Evolutionary conservation across 2,888 invertebrate genomes (phyloP), one percentile per base, ranked within the genome.

Genomic region (Cephus pulcher): DNA sequence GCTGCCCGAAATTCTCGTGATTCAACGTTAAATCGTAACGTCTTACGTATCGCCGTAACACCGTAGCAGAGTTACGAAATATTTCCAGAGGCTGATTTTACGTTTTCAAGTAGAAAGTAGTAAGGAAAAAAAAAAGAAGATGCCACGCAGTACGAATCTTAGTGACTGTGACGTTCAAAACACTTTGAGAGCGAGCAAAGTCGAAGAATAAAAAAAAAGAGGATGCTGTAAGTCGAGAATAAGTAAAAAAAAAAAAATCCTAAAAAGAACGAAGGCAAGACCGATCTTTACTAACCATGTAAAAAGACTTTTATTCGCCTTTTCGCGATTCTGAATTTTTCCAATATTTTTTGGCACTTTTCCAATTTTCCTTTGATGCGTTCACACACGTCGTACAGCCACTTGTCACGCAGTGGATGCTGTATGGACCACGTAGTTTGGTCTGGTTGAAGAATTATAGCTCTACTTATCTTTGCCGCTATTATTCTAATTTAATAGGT

Each of bases 71-170:
- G 56, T 56, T 56, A 23, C 9, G 56, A 23, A 56, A 56, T 56
- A 56, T 56, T 56, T 56, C 2, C 56, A 56, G 56, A 56, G 56
- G 23, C 23, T 2, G 56, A 56, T 78, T 56, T 75, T 33, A 34
- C 35, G 70, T 56, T 70, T 74, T 70, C 37, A 33, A 78, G 75
- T 83, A 82, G 80, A 82, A 80, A 81, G 69, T 78, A 71, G 9
- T 9, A 56, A 23, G 9, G 56, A 23, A 40, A 40, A 6, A 37
- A 15, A 40, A 6, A 40, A 9, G 0, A 56, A 40, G 40, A 56
- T 23, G 23, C 56, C 56, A 4, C 30, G 23, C 9, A 23, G 23
- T 56, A 56, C 56, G 56, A 56, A 23, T 56, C 56, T 56, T 9
- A 56, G 9, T 23, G 56, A 56, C 23, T 56, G 9, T 6, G 15